These are phyloP conservation scores for Chrysopa pallens DNA, from an alignment of 1,140 invertebrate genomes.

Conservation along the genomic window DNA sequence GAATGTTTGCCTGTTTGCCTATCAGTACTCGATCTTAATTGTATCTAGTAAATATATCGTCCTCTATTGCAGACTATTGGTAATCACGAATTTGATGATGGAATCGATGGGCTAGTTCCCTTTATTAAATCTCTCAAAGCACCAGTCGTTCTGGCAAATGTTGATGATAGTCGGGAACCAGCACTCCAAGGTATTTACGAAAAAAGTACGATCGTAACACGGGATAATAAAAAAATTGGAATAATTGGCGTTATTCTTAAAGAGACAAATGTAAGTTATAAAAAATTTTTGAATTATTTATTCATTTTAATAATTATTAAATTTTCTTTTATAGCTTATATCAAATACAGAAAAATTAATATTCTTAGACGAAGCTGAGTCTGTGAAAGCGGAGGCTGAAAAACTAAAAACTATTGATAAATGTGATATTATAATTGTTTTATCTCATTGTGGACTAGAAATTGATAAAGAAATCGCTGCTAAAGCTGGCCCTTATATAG, in stretches of 20 bases:
- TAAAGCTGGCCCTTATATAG: slow-evolving; percentile 39
- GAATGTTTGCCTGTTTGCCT: too few species aligned
- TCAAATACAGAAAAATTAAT: slow-evolving; percentile 19
- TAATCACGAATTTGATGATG: slow-evolving; percentile 81
- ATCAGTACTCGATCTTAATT: too few species aligned
- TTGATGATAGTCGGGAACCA: slow-evolving; percentile 52
- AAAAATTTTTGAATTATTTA: not conserved
- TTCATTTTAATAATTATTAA: not conserved
- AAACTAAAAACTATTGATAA: slow-evolving; percentile 20
- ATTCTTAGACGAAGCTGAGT: slow-evolving; percentile 27
- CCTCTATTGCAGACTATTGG: slow-evolving; percentile 46
- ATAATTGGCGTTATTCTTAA: slow-evolving; percentile 48
- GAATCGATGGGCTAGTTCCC: slow-evolving; percentile 49
- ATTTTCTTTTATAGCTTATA: slow-evolving; percentile 13
- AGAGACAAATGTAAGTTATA: not conserved
- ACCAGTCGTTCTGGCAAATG: slow-evolving; percentile 56
- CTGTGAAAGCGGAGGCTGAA: slow-evolving; percentile 20
- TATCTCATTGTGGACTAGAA: slow-evolving; percentile 38
- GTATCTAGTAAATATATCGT: too few species aligned
- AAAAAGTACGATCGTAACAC: slow-evolving; percentile 37
- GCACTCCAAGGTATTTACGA: slow-evolving; percentile 36
- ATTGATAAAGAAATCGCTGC: slow-evolving; percentile 44
- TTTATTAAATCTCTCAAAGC: slow-evolving; percentile 45
- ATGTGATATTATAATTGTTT: slow-evolving; percentile 22
- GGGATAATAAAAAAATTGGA: slow-evolving; percentile 45